Evolutionary conservation across 1,140 invertebrate species (phyloP), one percentile per base, ranked within the genome.

Genomic region (Drosophila pseudoobscura): DNA sequence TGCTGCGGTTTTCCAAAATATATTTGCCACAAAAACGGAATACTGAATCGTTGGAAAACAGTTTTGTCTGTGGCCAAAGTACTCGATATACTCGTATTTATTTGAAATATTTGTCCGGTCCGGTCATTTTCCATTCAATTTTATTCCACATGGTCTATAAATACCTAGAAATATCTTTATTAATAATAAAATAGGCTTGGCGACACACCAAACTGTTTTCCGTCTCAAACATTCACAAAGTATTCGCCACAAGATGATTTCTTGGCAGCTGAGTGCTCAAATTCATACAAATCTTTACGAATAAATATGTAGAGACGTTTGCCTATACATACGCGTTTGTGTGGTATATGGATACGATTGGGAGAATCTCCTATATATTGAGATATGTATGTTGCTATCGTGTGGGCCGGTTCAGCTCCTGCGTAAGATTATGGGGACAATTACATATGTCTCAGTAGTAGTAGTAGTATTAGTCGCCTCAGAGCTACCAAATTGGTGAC

Each of bases 151-250:
- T 63, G n/a, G 35, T 49, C 82, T 87, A 85, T 71, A 87, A 87
- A 87, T 85, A 85, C 44, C 49, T 26, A 26, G 77, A 85, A 59
- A 29, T 80, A 75, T 77, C 63, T 55, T 75, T 87, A 78, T 82
- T 88, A 80, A 62, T 80, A 80, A 80, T 61, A 53, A 49, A 46
- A 64, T 63, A 69, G 52, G 50, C 71, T 57, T 52, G 69, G 59
- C 63, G 82, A 82, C 83, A 82, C 80, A 85, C 63, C 64, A 45
- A 76, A 77, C 55, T 65, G 45, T 58, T 74, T 77, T 69, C 61
- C 69, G 55, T 9, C 51, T 31, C 20, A 4, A 75, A 50, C 57
- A 61, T 41, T 26, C 55, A 58, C 60, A 52, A 76, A 75, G 59
- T 35, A 68, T 53, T 44, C 39, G 15, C 35, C 24, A 41, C 47